Percentiles rank a stretch among this genome's conserved stretches.
These are phyloP conservation scores for Potamilus streckersoni DNA, from an alignment of 1,140 invertebrate species.

Conservation along the genomic window DNA sequence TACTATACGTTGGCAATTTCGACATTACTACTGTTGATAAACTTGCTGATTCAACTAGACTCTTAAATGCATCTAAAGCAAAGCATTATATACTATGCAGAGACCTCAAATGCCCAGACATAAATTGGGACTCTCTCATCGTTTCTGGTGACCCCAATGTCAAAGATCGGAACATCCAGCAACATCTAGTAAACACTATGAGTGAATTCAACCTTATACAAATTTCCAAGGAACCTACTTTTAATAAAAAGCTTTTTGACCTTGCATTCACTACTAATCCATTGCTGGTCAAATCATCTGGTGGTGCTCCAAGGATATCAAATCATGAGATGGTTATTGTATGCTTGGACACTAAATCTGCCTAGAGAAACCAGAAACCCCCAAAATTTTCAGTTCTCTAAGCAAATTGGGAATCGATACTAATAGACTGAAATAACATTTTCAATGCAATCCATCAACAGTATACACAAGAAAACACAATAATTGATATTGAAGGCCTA, in stretches of 20 bases:
- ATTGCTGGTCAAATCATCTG: constrained; percentile 7
- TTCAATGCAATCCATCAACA: too few species aligned
- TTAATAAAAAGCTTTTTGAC: constrained; percentile 20
- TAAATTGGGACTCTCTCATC: constrained; percentile 3
- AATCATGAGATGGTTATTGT: constrained; percentile 13
- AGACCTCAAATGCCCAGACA: constrained; percentile 18
- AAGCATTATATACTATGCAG: constrained; percentile 5
- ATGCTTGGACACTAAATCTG: constrained; percentile 1
- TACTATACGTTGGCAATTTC: constrained; percentile 2
- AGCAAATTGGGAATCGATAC: neutral
- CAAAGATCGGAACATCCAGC: constrained; percentile 1
- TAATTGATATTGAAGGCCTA: neutral
- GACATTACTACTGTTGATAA: neutral
- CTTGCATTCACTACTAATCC: constrained; percentile 18
- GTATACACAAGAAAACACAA: too few species aligned
- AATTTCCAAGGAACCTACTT: constrained; percentile 11
- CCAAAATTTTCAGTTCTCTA: neutral
- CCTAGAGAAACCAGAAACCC: too few species aligned
- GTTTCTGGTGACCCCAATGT: neutral
- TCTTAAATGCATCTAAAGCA: neutral
- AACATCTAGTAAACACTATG: constrained; percentile 9
- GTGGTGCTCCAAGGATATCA: constrained; percentile 19
- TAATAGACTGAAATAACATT: neutral
- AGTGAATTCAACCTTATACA: neutral
- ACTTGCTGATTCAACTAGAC: neutral